A percentile compares a stretch with the other conserved stretches of the same genome.
These are phyloP conservation scores for Acridotheres tristis DNA, from an alignment of 2,797 vertebrate species.

Conservation along the genomic window DNA sequence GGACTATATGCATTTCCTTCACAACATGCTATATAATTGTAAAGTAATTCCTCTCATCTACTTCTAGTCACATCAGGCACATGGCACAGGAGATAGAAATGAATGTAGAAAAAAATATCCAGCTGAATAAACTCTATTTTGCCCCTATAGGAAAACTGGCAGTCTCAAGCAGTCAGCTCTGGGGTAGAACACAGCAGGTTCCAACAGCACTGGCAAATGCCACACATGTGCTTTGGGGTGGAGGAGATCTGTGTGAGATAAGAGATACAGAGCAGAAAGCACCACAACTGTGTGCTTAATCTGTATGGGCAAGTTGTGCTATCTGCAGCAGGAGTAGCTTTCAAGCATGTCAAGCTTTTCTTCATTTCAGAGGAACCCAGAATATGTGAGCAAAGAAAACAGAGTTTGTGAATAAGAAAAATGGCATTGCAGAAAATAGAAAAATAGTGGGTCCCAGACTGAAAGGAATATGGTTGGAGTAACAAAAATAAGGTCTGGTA, in stretches of 20 bases:
- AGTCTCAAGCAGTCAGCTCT: not conserved
- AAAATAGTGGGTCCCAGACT: not conserved
- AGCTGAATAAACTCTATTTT: not conserved
- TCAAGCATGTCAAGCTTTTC: not conserved
- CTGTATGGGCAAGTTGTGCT: not conserved
- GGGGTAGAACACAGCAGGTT: not conserved
- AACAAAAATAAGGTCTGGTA: not conserved
- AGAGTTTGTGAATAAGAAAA: not conserved
- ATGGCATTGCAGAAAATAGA: not conserved
- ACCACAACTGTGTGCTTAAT: not conserved
- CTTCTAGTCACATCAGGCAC: not conserved
- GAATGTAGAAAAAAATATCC: not conserved
- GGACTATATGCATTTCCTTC: not conserved
- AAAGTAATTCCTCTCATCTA: not conserved
- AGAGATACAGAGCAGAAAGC: not conserved
- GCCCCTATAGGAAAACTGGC: not conserved
- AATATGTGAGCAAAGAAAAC: not conserved
- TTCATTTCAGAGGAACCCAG: not conserved
- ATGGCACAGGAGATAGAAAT: not conserved
- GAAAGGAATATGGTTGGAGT: not conserved
- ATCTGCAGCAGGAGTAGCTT: not conserved
- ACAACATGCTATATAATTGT: not conserved
- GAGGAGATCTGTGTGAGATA: not conserved
- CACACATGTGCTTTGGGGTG: fast-evolving
- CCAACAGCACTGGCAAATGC: fast-evolving